These are phyloP conservation scores for Ornithoptera priamus DNA, from an alignment of 2,888 invertebrate genomes.

Conservation along the genomic window DNA sequence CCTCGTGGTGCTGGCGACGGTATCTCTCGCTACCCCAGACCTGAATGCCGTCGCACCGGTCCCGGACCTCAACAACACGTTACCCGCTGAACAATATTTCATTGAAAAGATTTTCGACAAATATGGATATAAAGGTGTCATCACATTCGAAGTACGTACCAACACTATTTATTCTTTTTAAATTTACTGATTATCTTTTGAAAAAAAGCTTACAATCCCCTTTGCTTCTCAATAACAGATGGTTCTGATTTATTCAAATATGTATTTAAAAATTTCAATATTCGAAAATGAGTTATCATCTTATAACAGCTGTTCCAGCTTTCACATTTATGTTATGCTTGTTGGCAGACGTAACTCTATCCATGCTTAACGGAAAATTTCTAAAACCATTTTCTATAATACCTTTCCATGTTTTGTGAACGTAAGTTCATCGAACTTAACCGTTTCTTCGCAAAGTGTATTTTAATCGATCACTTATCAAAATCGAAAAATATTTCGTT, in stretches of 20 bases:
- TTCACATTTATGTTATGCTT: conserved; percentile 19
- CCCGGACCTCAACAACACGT: conserved; percentile 49
- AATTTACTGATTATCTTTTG: neutral
- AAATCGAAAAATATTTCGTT: conserved; percentile 48
- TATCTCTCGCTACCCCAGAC: conserved; percentile 41
- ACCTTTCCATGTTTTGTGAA: conserved; percentile 64
- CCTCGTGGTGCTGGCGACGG: conserved; percentile 58
- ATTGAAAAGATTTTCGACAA: conserved; percentile 78
- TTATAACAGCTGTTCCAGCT: conserved; percentile 3
- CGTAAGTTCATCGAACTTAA: conserved; percentile 74
- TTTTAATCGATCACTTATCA: conserved; percentile 60
- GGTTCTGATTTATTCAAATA: neutral
- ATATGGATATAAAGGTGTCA: conserved; percentile 78
- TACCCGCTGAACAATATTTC: conserved; percentile 71
- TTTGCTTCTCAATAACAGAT: neutral
- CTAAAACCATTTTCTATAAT: conserved; percentile 47
- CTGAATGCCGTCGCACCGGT: conserved; percentile 28
- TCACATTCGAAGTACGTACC: conserved; percentile 76
- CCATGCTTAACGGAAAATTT: conserved; percentile 45
- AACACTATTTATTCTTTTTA: neutral
- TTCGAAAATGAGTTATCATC: neutral
- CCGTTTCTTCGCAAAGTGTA: conserved; percentile 39
- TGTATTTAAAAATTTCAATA: neutral
- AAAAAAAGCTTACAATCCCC: neutral
- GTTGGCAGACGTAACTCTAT: conserved; percentile 25